Conservation (phyloP, 1,140 invertebrate species). For the Phortica variegata region DNA sequence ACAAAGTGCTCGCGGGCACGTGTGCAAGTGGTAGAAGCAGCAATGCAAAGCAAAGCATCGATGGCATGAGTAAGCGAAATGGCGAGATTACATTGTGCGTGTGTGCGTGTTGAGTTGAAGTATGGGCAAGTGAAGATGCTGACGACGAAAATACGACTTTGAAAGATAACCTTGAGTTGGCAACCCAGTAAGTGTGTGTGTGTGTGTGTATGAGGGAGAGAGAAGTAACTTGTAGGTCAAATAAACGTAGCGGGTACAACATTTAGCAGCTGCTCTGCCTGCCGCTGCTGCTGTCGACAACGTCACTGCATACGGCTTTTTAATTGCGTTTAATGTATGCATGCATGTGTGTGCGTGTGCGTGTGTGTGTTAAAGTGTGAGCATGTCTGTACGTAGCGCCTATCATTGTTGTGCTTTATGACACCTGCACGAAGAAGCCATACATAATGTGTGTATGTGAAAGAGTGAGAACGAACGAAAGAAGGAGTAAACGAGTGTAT, state of each 20-base stretch:
- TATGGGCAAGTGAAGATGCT: no score
- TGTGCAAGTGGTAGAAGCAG: no score
- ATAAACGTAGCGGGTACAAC: conserved; percentile 14
- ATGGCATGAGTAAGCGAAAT: no score
- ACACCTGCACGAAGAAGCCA: conserved; percentile 15
- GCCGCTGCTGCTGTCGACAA: not conserved
- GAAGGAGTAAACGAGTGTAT: conserved; percentile 13
- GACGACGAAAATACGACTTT: no score
- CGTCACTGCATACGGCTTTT: conserved; percentile 32
- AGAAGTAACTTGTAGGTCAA: not conserved
- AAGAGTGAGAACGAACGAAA: conserved; percentile 3
- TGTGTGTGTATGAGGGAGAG: conserved; percentile 2
- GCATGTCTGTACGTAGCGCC: not conserved
- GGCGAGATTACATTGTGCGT: no score
- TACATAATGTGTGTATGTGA: no score
- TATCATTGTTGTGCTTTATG: no score
- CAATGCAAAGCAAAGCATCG: no score
- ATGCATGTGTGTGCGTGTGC: not conserved
- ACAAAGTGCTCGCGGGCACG: no score
- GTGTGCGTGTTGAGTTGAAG: no score
- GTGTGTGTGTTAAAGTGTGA: not conserved
- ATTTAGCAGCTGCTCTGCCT: conserved; percentile 4
- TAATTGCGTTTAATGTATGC: conserved; percentile 49
- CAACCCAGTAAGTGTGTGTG: no score
- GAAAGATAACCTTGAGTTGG: no score